phyloP scores from a whole-genome alignment of 2,888 invertebrate species.

The Heliconius sara region DNA sequence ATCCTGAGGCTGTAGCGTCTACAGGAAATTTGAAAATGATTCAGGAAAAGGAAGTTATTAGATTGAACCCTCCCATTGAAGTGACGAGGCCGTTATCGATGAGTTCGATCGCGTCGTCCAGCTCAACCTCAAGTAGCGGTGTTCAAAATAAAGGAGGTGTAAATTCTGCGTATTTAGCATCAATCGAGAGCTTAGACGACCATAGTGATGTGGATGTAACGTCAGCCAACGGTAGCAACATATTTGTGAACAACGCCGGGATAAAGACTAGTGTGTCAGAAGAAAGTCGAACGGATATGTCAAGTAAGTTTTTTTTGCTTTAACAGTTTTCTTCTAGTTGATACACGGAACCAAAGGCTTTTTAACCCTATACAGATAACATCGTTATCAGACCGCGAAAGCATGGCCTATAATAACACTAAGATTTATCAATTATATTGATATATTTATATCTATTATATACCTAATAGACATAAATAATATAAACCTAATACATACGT shows the following conservation, averaged over 20 bases:
- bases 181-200: slow-evolving; percentile 93
- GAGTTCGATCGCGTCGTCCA: slow-evolving; percentile 91
- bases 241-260: slow-evolving; percentile 74
- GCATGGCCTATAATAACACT: not conserved
- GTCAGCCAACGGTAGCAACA: slow-evolving; percentile 76
- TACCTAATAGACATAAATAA: not conserved
- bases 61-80: slow-evolving; percentile 81
- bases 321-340: not conserved
- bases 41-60: slow-evolving; percentile 75
- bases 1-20: slow-evolving; percentile 74
- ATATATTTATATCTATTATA: not conserved
- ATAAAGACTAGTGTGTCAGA: slow-evolving; percentile 67
- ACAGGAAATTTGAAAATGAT: slow-evolving; percentile 74
- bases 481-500: not conserved
- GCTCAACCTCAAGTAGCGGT: slow-evolving; percentile 86
- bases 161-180: slow-evolving; percentile 92
- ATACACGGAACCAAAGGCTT: not conserved
- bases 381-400: not conserved
- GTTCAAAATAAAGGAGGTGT: slow-evolving; percentile 86
- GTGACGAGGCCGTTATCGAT: slow-evolving; percentile 88
- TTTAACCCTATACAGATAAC: not conserved
- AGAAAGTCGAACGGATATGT: slow-evolving; percentile 64
- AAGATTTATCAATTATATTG: not conserved
- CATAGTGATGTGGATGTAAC: slow-evolving; percentile 88
- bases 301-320: slow-evolving; percentile 63